Conservation (phyloP, 2,888 invertebrate species). For the Philonicus albiceps region DNA sequence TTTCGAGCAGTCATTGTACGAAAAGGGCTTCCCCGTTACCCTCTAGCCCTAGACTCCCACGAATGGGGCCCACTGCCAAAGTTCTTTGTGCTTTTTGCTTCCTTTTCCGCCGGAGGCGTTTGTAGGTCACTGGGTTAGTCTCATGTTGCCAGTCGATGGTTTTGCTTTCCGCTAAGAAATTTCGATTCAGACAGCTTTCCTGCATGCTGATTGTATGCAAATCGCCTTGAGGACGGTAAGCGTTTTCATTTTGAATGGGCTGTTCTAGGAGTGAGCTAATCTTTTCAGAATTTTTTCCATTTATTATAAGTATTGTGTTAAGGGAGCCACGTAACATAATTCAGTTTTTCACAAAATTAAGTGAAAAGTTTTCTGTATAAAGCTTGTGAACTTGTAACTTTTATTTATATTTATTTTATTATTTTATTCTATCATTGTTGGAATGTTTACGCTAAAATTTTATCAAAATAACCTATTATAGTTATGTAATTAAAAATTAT, state of each 20-base stretch:
- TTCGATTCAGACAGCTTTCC: not conserved
- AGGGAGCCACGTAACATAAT: too few species aligned
- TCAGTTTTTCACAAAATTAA: too few species aligned
- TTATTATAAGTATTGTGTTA: not conserved
- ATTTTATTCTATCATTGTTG: too few species aligned
- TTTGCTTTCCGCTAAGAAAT: conserved; percentile 38
- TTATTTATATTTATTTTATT: too few species aligned
- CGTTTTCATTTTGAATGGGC: not conserved
- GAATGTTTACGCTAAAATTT: too few species aligned
- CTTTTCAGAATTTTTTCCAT: not conserved
- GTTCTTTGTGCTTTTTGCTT: conserved; percentile 21
- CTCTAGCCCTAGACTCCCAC: not conserved
- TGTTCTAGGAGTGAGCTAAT: not conserved
- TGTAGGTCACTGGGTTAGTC: conserved; percentile 33
- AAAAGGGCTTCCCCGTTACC: not conserved
- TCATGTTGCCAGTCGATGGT: conserved; percentile 33
- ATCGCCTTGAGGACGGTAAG: not conserved
- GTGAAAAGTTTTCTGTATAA: too few species aligned
- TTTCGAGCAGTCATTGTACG: conserved; percentile 17
- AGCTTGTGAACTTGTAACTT: too few species aligned
- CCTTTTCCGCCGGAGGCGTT: not conserved
- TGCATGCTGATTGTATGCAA: not conserved
- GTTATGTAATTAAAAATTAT: too few species aligned
- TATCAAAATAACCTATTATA: too few species aligned
- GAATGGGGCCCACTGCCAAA: not conserved